These are phyloP conservation scores for Dryadula phaetusa DNA, from an alignment of 2,888 invertebrate species.

Conservation along the genomic window DNA sequence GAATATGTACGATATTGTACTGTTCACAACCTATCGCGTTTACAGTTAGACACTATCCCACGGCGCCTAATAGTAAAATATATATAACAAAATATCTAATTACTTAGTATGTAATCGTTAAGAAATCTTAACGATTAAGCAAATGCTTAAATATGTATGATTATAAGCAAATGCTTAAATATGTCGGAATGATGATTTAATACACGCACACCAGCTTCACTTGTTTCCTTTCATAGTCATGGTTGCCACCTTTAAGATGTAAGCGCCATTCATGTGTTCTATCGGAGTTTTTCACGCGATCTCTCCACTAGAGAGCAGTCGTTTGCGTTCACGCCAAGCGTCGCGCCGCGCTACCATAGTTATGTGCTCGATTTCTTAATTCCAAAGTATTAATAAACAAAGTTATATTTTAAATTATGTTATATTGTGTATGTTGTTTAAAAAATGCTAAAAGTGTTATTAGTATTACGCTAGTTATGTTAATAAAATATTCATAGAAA, in stretches of 20 bases:
- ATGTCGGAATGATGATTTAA: constrained; percentile 36
- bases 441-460: background rate
- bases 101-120: too few relatives aligned
- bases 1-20: background rate
- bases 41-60: too few relatives aligned
- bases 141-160: background rate
- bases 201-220: constrained; percentile 34
- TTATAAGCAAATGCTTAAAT: constrained; percentile 8
- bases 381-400: constrained; percentile 43
- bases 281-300: constrained; percentile 80
- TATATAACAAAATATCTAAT: too few relatives aligned
- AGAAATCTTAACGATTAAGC: too few relatives aligned
- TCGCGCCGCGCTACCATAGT: constrained; percentile 56
- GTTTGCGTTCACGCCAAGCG: constrained; percentile 62
- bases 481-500: background rate
- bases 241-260: constrained; percentile 24
- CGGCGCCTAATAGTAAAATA: too few relatives aligned
- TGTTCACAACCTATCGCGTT: too few relatives aligned
- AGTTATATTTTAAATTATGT: background rate
- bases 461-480: background rate
- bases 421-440: background rate
- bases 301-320: constrained; percentile 80
- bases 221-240: constrained; percentile 34
- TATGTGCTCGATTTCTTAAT: constrained; percentile 48
- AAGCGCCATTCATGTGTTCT: constrained; percentile 68